Base-by-base conservation (phyloP, 2,113 vertebrate species). In the Pipa parva region DNA sequence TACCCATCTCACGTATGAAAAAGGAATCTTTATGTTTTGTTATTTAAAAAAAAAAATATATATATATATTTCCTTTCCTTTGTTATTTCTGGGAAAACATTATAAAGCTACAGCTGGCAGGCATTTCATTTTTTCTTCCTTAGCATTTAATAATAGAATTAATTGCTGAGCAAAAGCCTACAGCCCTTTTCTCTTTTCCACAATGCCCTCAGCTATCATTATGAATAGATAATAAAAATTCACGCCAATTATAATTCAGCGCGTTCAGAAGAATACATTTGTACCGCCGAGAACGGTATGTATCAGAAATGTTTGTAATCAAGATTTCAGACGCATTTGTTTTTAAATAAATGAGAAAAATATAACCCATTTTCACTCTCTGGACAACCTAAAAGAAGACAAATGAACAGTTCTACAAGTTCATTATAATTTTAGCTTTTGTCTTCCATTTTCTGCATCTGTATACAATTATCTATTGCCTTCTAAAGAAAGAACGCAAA, bases 81-180 rank as follows among this genome's bases (percentile, higher is more conserved):
- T 86, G 84, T 85, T 84, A 84, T 77, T 84, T 86, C 87, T 83
- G 81, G 76, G 83, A 82, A 84, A 83, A 82, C 81, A 88, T 76
- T 86, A 88, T 87, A 86, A 87, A 84, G 78, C 81, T 83, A 83
- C 85, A 89, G 88, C 86, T 89, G 87, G 84, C 82, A 84, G 81
- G 72, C 84, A 75, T 80, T 86, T 81, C 11, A n/a, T 42, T 42
- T 74, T 78, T 80, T 85, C 85, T 85, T 84, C 79, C 82, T 83
- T 86, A 83, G 76, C 74, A 76, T 81, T 85, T 85, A 85, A 88
- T 89, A 89, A 85, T 83, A 85, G 79, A 88, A 88, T 89, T 89
- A 87, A 88, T 81, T 87, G 81, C 77, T 78, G 84, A 86, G 85
- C 80, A 78, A 81, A 84, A 83, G 80, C 80, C 80, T 79, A 65